A percentile compares a stretch with the other conserved stretches of the same genome.
Conservation (phyloP, 2,888 invertebrate species). For the Camptogramma bilineatum region DNA sequence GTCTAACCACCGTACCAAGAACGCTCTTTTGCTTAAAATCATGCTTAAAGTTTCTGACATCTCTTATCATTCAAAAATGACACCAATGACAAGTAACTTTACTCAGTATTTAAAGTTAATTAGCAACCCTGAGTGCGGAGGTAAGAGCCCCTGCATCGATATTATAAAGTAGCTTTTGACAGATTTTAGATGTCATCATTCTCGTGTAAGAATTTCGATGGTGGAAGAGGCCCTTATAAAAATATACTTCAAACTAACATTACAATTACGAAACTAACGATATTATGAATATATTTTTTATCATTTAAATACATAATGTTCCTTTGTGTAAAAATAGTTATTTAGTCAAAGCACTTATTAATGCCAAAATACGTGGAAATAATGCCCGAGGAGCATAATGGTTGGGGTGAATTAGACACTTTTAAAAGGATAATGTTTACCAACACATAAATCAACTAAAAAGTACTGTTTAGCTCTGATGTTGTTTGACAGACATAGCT, state of each 20-base stretch:
- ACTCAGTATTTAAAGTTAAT: not conserved
- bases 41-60: not conserved
- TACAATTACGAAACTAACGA: conserved; percentile 80
- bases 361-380: conserved; percentile 53
- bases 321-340: conserved; percentile 81
- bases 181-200: not conserved
- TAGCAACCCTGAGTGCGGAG: not conserved
- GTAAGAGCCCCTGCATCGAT: conserved; percentile 12
- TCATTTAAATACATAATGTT: conserved; percentile 64
- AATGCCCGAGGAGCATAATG: conserved; percentile 67
- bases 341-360: conserved; percentile 66
- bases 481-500: not conserved
- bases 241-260: conserved; percentile 78
- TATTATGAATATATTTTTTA: conserved; percentile 68
- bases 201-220: conserved; percentile 5
- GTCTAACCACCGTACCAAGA: conserved; percentile 47
- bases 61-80: not conserved
- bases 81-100: not conserved
- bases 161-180: not conserved
- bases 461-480: not conserved
- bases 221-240: conserved; percentile 58
- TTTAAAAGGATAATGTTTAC: not conserved
- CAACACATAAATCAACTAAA: not conserved
- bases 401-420: conserved; percentile 17
- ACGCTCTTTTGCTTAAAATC: not conserved